These are phyloP conservation scores for Gobionotothen gibberifrons DNA, from an alignment of 2,797 vertebrate genomes.

Conservation along the genomic window DNA sequence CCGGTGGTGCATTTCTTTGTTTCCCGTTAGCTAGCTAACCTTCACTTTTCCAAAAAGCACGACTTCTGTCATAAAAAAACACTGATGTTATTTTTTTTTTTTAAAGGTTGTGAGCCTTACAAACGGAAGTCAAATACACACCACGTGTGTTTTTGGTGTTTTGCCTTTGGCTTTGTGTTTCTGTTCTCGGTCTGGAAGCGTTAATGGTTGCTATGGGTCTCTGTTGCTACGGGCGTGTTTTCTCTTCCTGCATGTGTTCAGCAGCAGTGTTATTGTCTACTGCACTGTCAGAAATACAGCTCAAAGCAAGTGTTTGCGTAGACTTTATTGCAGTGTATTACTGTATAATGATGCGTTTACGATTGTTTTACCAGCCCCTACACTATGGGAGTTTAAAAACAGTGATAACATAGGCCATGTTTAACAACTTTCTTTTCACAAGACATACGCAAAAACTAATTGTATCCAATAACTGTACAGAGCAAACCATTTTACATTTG, in stretches of 20 bases:
- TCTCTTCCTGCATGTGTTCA: constrained; percentile 21
- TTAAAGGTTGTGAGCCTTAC: not conserved
- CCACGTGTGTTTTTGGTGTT: not conserved
- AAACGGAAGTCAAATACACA: not conserved
- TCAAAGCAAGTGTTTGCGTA: not conserved
- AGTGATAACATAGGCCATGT: no score
- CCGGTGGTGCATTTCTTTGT: constrained; percentile 43
- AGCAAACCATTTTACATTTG: no score
- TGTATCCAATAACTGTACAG: no score
- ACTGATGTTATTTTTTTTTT: not conserved
- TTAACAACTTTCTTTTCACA: no score
- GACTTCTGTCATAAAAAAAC: not conserved
- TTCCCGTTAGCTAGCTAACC: not conserved
- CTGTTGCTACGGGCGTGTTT: constrained; percentile 60
- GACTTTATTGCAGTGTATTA: not conserved
- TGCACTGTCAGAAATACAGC: not conserved
- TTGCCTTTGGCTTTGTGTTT: not conserved
- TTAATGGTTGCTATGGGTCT: constrained; percentile 61
- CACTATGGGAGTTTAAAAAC: no score
- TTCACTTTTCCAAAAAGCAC: not conserved
- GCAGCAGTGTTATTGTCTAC: not conserved
- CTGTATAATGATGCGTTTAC: not conserved
- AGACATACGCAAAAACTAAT: no score
- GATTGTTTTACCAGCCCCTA: not conserved
- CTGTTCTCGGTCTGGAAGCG: constrained; percentile 8